Base-by-base conservation (phyloP, 2,888 invertebrate species). In the Lordiphosa fenestrarum region DNA sequence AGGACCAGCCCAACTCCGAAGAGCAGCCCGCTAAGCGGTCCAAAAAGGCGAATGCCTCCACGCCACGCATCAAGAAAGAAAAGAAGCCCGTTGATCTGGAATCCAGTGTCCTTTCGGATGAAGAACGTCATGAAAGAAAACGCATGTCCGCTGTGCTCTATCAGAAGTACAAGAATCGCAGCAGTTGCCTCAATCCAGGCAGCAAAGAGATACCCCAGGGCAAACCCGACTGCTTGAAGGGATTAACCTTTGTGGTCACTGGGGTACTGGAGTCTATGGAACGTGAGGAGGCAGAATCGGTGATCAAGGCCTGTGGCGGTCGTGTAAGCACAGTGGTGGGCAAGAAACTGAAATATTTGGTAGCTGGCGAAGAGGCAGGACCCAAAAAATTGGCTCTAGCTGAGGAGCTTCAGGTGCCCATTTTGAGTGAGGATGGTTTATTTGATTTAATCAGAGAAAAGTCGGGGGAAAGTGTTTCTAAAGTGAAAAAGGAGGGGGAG, bases 181-280 rank as follows among this genome's bases (percentile, higher is more conserved):
- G 94, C 54, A 95, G 96, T 0, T 96, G 97, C 0, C 92, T 93
- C 74, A 92, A 96, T 90, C 93, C 94, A 19, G 97, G 97, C 5
- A 90, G 93, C 5, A 97, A 97, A 87, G 93, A 94, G 87, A 92
- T 96, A 55, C 97, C 97, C 3, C 92, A 94, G 91, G 95, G 95
- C 30, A 91, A 92, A 50, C 92, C 93, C 12, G 91, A 93, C 84
- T 96, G 96, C 85, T 89, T 96, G 2, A 91, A 91, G 49, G 93
- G 94, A 51, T 90, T 93, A 53, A 93, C 92, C 4, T 95, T 96
- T 83, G 87, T 96, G 4, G 89, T 96, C 50, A 97, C 97, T 37
- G 98, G 97, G 33, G 94, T 97, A 1, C 90, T 97, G 42, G 97
- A 98, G 84, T 96, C 96, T 0, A 91, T 98, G 71, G 96, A 96